Percentiles rank a stretch among this genome's conserved stretches.
phyloP scores from a whole-genome alignment of 2,113 vertebrate genomes.

The Pandion haliaetus region DNA sequence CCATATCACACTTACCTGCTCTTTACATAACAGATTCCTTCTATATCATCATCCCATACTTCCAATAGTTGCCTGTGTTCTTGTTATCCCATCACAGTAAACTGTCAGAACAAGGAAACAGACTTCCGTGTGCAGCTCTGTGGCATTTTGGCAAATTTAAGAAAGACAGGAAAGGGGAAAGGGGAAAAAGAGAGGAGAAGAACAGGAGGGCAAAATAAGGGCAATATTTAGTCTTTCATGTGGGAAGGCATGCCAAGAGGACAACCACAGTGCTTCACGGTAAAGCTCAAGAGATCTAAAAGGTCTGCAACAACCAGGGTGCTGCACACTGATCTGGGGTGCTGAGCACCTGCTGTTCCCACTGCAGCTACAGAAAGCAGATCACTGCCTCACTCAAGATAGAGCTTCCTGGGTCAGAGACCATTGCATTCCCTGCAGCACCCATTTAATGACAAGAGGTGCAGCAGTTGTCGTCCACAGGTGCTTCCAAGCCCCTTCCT shows the following conservation, averaged over 20 bases:
- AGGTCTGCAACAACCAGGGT: background rate
- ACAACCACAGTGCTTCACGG: background rate
- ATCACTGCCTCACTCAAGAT: background rate
- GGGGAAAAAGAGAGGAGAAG: fast-evolving
- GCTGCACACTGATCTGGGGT: background rate
- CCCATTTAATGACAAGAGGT: fast-evolving
- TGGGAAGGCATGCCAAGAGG: background rate
- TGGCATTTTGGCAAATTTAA: background rate
- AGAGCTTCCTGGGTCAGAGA: background rate
- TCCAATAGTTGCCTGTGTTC: background rate
- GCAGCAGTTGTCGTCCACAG: background rate
- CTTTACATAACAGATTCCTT: background rate
- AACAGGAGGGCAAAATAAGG: background rate
- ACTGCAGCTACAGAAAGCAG: background rate
- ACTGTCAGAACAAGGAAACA: background rate
- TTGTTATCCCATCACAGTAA: background rate
- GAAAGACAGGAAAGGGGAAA: background rate
- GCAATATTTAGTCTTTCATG: background rate
- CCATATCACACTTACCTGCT: background rate
- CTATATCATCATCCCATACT: background rate
- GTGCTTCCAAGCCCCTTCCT: background rate
- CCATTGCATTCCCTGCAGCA: fast-evolving
- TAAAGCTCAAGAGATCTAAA: background rate
- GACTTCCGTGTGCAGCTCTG: background rate
- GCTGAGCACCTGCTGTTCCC: background rate